phyloP scores from a whole-genome alignment of 1,140 invertebrate genomes.

The Tribolium madens region DNA sequence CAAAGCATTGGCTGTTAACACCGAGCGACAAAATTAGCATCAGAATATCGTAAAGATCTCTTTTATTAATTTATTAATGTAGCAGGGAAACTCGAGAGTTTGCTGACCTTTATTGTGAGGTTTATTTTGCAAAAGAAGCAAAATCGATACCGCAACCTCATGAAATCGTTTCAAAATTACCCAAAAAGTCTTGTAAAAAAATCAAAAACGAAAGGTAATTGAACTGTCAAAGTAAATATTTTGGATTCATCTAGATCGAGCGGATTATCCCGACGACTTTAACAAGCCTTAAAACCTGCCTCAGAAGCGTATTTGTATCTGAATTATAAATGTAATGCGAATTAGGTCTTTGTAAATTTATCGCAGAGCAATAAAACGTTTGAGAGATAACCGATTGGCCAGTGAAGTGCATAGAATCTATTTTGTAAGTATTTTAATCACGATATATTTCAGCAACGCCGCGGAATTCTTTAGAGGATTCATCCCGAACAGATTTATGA shows the following conservation, averaged over 20 bases:
- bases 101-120: neutral
- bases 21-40: slow-evolving; percentile 17
- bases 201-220: neutral
- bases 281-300: too few species aligned
- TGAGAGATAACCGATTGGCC: slow-evolving; percentile 8
- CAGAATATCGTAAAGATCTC: neutral
- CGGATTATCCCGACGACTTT: neutral
- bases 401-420: slow-evolving; percentile 11
- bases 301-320: neutral
- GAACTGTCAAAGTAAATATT: neutral
- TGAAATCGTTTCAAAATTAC: too few species aligned
- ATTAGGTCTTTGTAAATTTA: slow-evolving; percentile 1
- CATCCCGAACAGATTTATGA: slow-evolving; percentile 52
- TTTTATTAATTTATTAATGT: slow-evolving; percentile 27
- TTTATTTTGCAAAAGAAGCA: too few species aligned
- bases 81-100: neutral
- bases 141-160: too few species aligned
- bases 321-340: neutral
- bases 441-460: slow-evolving; percentile 43
- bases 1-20: neutral
- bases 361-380: neutral
- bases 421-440: slow-evolving; percentile 47
- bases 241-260: neutral
- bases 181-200: neutral
- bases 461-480: slow-evolving; percentile 45